A percentile compares a stretch with the other conserved stretches of the same genome.
Evolutionary conservation across 2,113 vertebrate species (phyloP).

Genomic region (Burhinus bistriatus): DNA sequence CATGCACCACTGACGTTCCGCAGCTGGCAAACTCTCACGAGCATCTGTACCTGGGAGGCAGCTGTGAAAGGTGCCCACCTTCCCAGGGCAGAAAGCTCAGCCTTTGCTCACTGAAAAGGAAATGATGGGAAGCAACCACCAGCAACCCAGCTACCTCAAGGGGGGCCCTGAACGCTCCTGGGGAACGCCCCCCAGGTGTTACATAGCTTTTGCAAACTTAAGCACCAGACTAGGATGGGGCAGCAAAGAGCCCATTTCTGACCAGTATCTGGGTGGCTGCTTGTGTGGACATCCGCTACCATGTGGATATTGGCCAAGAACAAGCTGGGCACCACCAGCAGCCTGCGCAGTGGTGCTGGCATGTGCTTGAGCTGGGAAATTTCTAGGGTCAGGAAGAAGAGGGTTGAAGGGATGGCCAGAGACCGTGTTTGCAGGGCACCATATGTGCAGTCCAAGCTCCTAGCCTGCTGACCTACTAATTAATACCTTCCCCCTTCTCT

Average conservation of each 20-base stretch:
- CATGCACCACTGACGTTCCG: rapidly evolving
- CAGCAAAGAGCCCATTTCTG: not conserved
- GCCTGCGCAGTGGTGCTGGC: not conserved
- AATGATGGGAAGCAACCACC: not conserved
- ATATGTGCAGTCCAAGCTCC: rapidly evolving
- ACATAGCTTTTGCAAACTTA: not conserved
- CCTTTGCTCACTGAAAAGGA: not conserved
- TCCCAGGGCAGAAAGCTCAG: not conserved
- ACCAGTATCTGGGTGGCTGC: not conserved
- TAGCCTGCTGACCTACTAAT: not conserved
- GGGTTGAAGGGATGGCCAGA: not conserved
- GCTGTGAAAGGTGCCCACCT: not conserved
- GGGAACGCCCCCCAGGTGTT: not conserved
- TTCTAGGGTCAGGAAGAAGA: not conserved
- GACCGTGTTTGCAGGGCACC: not conserved
- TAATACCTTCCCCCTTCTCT: not conserved
- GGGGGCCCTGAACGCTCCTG: not conserved
- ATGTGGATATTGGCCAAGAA: not conserved
- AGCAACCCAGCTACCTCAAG: not conserved
- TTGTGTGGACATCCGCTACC: not conserved
- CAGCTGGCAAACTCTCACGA: not conserved
- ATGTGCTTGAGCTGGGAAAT: not conserved
- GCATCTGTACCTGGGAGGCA: not conserved
- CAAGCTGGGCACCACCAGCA: not conserved
- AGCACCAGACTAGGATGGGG: not conserved